These are phyloP conservation scores for Agelastica alni DNA, from an alignment of 2,888 invertebrate species.

Conservation along the genomic window DNA sequence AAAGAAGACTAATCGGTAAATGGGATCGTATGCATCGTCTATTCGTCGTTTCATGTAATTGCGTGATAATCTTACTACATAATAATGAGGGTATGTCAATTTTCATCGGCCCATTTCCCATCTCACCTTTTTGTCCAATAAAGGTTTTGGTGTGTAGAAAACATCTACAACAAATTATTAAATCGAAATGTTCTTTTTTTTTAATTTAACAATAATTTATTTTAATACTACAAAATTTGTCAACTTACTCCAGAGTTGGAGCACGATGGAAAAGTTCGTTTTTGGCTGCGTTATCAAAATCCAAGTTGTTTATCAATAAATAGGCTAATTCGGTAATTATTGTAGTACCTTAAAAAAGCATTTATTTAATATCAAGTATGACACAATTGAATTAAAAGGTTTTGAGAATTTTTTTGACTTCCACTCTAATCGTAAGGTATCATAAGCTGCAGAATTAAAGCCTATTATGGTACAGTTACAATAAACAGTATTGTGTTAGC, in stretches of 20 bases:
- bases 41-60: background rate
- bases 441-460: too few relatives aligned
- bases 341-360: slow-evolving; percentile 78
- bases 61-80: background rate
- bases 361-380: too few relatives aligned
- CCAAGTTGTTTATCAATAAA: slow-evolving; percentile 39
- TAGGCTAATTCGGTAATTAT: slow-evolving; percentile 74
- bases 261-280: slow-evolving; percentile 67
- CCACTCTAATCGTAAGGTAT: too few relatives aligned
- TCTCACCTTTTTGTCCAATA: background rate
- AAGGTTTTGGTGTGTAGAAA: too few relatives aligned
- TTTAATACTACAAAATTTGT: too few relatives aligned
- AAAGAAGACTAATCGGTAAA: slow-evolving; percentile 72
- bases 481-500: too few relatives aligned
- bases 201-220: too few relatives aligned
- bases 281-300: slow-evolving; percentile 65
- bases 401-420: too few relatives aligned
- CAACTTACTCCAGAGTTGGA: slow-evolving; percentile 75
- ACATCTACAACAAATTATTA: too few relatives aligned
- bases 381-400: too few relatives aligned
- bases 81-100: background rate
- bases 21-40: slow-evolving; percentile 59
- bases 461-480: too few relatives aligned
- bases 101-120: background rate
- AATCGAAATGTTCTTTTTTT: too few relatives aligned